phyloP scores from a whole-genome alignment of 2,888 invertebrate species.

The Linnaemya vulpina region DNA sequence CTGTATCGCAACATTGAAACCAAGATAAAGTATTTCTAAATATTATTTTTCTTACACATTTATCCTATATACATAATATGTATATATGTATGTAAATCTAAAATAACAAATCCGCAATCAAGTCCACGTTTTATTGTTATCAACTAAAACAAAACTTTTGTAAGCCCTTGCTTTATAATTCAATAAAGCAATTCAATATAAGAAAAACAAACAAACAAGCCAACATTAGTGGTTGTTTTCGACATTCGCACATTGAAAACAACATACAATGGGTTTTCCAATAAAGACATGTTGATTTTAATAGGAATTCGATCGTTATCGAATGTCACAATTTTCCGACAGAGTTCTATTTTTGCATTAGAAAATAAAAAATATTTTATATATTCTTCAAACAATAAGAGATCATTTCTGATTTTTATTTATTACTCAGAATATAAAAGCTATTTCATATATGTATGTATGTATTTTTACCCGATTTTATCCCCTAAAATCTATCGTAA shows the following conservation, averaged over 20 bases:
- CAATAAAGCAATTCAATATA: not conserved
- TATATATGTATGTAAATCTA: not conserved
- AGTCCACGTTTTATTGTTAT: constrained; percentile 7
- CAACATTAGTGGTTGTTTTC: constrained; percentile 1
- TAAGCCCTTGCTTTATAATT: not conserved
- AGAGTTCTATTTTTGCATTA: no score
- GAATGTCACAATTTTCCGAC: no score
- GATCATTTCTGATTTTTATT: no score
- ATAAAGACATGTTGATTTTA: not conserved
- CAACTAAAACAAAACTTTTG: not conserved
- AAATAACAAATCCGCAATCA: not conserved
- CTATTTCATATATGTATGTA: no score
- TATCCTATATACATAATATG: not conserved
- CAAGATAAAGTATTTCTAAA: not conserved
- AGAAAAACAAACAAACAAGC: constrained; percentile 5
- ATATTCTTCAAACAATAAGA: no score
- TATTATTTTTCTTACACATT: not conserved
- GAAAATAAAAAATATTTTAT: no score
- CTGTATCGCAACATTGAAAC: no score
- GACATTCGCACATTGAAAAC: not conserved
- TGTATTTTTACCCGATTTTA: no score
- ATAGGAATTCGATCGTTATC: no score
- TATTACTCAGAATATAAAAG: no score
- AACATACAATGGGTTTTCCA: not conserved
- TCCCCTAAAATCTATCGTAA: no score